These are phyloP conservation scores for Ophthalmolycus amberensis DNA, from an alignment of 2,113 vertebrate species.

Conservation along the genomic window DNA sequence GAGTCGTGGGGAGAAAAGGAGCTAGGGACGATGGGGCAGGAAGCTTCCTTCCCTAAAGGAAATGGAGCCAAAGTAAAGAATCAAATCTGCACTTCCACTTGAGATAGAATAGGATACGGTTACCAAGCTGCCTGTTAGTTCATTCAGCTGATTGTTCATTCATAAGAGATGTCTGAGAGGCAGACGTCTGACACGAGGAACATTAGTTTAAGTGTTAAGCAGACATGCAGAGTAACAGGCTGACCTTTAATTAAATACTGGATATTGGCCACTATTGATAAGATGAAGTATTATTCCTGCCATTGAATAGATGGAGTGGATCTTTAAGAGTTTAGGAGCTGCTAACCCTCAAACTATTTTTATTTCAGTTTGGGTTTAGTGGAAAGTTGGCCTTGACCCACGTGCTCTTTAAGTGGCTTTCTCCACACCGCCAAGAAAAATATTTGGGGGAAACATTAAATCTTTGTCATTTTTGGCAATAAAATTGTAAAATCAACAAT, in stretches of 20 bases:
- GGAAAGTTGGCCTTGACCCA: constrained; percentile 21
- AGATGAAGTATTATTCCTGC: not conserved
- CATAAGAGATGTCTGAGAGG: constrained; percentile 7
- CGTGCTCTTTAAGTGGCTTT: constrained; percentile 17
- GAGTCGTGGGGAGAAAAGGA: constrained; percentile 24
- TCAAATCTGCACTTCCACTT: constrained; percentile 38
- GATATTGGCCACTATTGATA: constrained; percentile 4
- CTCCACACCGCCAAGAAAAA: constrained; percentile 7
- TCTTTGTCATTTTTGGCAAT: constrained; percentile 22
- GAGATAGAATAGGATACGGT: constrained; percentile 21
- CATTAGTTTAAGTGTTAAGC: not conserved
- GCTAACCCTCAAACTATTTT: constrained; percentile 10
- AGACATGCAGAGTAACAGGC: not conserved
- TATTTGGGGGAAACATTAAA: constrained; percentile 16
- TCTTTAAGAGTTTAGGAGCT: not conserved
- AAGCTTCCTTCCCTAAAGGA: constrained; percentile 63
- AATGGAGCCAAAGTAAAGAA: constrained; percentile 59
- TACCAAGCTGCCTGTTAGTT: not conserved
- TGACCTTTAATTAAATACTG: constrained; percentile 10
- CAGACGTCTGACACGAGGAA: not conserved
- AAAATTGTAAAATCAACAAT: constrained; percentile 11
- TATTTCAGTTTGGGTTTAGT: constrained; percentile 25
- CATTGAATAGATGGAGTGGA: constrained; percentile 1
- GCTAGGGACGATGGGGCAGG: constrained; percentile 35
- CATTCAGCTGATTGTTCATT: constrained; percentile 23